Percentiles rank a stretch among this genome's conserved stretches.
These are phyloP conservation scores for Vicugna pacos DNA, from an alignment of 2,113 vertebrate species.

Conservation along the genomic window DNA sequence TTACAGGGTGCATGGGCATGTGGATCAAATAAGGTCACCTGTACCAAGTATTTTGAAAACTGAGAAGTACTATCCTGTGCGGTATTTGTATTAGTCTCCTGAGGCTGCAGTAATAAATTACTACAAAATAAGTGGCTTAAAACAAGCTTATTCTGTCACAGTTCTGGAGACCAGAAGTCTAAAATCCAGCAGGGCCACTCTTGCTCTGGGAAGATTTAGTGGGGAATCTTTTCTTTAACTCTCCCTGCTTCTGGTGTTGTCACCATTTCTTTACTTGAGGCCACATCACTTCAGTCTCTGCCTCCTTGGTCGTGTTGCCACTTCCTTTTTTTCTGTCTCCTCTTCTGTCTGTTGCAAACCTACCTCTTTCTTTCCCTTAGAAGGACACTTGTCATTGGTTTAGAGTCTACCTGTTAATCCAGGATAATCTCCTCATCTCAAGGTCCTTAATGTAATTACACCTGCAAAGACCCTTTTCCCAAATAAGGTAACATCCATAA, in stretches of 20 bases:
- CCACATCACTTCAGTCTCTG: not conserved
- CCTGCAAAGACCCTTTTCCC: not conserved
- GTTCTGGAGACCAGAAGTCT: not conserved
- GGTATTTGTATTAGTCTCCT: not conserved
- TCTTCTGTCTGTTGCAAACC: not conserved
- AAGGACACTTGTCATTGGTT: not conserved
- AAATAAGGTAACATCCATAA: not conserved
- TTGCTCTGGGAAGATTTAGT: not conserved
- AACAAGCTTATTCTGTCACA: not conserved
- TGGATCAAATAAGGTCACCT: not conserved
- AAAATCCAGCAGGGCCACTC: not conserved
- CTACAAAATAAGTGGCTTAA: not conserved
- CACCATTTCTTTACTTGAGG: not conserved
- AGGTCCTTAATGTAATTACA: not conserved
- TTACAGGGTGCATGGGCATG: not conserved
- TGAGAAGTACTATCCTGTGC: not conserved
- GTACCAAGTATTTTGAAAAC: not conserved
- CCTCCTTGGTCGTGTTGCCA: fast-evolving
- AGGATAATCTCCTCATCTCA: not conserved
- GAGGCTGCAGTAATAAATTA: not conserved
- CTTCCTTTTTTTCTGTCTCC: not conserved
- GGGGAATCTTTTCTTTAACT: not conserved
- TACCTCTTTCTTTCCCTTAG: not conserved
- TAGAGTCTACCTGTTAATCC: not conserved
- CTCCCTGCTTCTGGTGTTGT: not conserved